These are phyloP conservation scores for Micromussa lordhowensis DNA, from an alignment of 92 coral and sea anemone species.

Conservation along the genomic window DNA sequence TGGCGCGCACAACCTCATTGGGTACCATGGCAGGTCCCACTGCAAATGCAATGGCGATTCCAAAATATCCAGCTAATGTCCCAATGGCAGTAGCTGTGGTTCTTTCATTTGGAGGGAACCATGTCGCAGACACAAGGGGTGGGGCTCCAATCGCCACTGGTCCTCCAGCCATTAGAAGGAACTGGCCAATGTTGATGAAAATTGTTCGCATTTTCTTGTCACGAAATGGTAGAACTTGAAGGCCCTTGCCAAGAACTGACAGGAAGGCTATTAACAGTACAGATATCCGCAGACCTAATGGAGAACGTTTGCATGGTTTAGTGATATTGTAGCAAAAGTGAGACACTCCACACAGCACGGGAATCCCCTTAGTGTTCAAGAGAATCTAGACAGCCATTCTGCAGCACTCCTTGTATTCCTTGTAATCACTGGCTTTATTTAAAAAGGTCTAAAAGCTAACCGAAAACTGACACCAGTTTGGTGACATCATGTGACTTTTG, in stretches of 20 bases:
- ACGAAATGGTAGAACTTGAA: constrained; percentile 70
- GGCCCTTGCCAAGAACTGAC: constrained; percentile 67
- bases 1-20: background rate
- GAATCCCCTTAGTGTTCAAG: background rate
- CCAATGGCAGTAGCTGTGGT: constrained; percentile 85
- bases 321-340: background rate
- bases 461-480: background rate
- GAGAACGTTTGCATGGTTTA: background rate
- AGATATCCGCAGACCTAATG: constrained; percentile 73
- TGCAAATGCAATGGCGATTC: constrained; percentile 68
- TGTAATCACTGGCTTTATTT: too few relatives aligned
- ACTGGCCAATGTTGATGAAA: constrained; percentile 80
- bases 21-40: constrained; percentile 82
- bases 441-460: too few relatives aligned
- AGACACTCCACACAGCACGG: background rate
- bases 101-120: constrained; percentile 86
- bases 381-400: too few relatives aligned
- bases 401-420: too few relatives aligned
- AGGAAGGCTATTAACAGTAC: constrained; percentile 68
- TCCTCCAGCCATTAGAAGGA: constrained; percentile 59
- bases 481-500: background rate
- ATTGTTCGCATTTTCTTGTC: constrained; percentile 39
- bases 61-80: constrained; percentile 72
- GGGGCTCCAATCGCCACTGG: constrained; percentile 82
- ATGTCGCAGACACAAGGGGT: constrained; percentile 80